Base-by-base conservation (phyloP, 2,113 vertebrate species). In the Canis aureus region DNA sequence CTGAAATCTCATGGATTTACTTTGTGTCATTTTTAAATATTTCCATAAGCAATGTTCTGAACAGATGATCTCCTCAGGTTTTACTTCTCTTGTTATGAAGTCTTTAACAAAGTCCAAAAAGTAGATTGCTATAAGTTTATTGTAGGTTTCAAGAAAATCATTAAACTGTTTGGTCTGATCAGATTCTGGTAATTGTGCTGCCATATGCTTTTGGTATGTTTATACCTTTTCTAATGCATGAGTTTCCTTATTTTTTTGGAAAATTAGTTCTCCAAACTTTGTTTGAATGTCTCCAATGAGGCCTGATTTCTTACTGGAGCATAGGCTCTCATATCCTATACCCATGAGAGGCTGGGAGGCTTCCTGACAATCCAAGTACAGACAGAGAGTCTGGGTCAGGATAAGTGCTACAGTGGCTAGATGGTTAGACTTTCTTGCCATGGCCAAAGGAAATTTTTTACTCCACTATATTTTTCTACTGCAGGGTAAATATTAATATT, bases 91-190 rank as follows among this genome's bases (percentile, higher is more conserved):
- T 84, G 98, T 99, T 83, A 99, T 99, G 98, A 99, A 99, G 96
- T 99, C 99, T 98, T 99, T 99, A 94, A 99, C 99, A 92, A 99
- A 99, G 97, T 99, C 99, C 99, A 99, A 98, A 93, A 99, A 99
- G 97, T 99, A 99, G 98, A 99, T 99, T 97, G 99, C 99, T 73
- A 99, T 99, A 96, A 99, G 98, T 98, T 99, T 99, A 98, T 99
- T 99, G 98, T 99, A 99, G 0, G 99, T 99, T 94, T 99, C 99
- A 98, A 99, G 99, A 98, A 99, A 99, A 98, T 99, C 99, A 92
- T 99, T 99, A 97, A 99, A 99, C 99, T 99, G 99, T 98, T 99
- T 99, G 98, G 99, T 99, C 97, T 99, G 99, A 96, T 99, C 99
- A 29, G 99, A 98, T 98, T 99, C 99, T 3, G 99, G 98, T 97